Evolutionary conservation across 2,888 invertebrate genomes (phyloP).

Genomic region (Drosophila colorata): DNA sequence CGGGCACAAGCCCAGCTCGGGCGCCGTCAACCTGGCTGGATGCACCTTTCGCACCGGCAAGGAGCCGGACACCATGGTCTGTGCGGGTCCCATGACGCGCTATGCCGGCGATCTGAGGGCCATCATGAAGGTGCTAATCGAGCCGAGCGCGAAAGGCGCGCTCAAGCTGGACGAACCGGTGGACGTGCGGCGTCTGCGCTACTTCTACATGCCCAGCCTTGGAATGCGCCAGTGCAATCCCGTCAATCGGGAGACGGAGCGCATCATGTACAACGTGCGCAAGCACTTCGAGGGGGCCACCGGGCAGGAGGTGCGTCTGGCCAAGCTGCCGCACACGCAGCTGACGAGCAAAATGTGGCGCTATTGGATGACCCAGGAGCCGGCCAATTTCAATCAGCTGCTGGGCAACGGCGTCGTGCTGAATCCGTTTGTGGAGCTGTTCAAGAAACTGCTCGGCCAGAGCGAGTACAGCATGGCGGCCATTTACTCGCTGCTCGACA

Average conservation of each 20-base stretch:
- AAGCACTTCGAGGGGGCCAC: conserved; percentile 85
- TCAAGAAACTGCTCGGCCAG: conserved; percentile 88
- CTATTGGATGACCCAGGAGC: conserved; percentile 91
- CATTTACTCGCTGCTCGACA: conserved; percentile 89
- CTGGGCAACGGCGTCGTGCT: conserved; percentile 88
- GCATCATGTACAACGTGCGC: conserved; percentile 87
- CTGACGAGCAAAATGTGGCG: conserved; percentile 90
- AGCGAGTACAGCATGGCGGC: conserved; percentile 90
- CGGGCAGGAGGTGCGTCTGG: conserved; percentile 77
- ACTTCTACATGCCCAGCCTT: conserved; percentile 92
- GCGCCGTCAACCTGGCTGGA: conserved; percentile 87
- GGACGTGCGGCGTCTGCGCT: conserved; percentile 88
- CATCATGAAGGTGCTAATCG: conserved; percentile 87
- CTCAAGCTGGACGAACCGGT: conserved; percentile 88
- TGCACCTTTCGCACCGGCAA: conserved; percentile 90
- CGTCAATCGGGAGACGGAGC: conserved; percentile 89
- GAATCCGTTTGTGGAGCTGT: conserved; percentile 86
- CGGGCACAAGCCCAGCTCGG: conserved; percentile 91
- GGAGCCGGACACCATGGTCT: conserved; percentile 91
- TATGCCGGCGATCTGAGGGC: conserved; percentile 92
- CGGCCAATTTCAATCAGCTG: conserved; percentile 87
- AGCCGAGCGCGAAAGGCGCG: conserved; percentile 86
- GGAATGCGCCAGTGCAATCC: conserved; percentile 91
- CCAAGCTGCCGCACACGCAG: conserved; percentile 78
- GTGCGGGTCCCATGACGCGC: conserved; percentile 93